Evolutionary conservation across 2,888 invertebrate species (phyloP).

Genomic region (Cheilosia soror): DNA sequence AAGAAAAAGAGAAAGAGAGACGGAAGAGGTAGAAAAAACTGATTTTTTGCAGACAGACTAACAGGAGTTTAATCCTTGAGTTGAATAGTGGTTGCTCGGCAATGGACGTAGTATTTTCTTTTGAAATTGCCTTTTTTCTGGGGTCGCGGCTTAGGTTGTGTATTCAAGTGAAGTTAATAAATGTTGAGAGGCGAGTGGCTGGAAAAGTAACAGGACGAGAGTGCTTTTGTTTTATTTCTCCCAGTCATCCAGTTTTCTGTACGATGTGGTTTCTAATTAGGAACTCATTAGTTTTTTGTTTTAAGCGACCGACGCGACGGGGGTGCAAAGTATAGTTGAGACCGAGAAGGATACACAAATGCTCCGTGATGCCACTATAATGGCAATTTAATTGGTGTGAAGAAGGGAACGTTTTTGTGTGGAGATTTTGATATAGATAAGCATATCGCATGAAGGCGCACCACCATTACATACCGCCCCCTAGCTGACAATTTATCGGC

Average conservation of each 20-base stretch:
- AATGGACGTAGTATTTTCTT: constrained; percentile 35
- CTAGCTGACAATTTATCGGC: too few relatives aligned
- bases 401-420: not conserved
- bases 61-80: constrained; percentile 53
- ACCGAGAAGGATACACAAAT: constrained; percentile 28
- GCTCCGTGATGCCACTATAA: constrained; percentile 31
- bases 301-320: not conserved
- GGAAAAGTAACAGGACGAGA: constrained; percentile 27
- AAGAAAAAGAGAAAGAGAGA: not conserved
- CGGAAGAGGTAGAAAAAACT: not conserved
- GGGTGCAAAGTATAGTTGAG: constrained; percentile 1
- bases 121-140: constrained; percentile 29
- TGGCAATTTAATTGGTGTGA: constrained; percentile 57
- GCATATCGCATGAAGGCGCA: too few relatives aligned
- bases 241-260: constrained; percentile 21
- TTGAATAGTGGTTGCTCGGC: constrained; percentile 16
- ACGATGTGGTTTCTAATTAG: constrained; percentile 61
- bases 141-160: constrained; percentile 11
- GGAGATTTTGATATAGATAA: too few relatives aligned
- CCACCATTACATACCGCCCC: too few relatives aligned
- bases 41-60: constrained; percentile 36
- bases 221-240: constrained; percentile 45
- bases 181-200: constrained; percentile 23
- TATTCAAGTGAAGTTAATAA: constrained; percentile 57
- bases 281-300: constrained; percentile 58